Percentiles rank a stretch among this genome's conserved stretches.
Evolutionary conservation across 2,113 vertebrate species (phyloP).

Genomic region (Leptocoma aspasia): DNA sequence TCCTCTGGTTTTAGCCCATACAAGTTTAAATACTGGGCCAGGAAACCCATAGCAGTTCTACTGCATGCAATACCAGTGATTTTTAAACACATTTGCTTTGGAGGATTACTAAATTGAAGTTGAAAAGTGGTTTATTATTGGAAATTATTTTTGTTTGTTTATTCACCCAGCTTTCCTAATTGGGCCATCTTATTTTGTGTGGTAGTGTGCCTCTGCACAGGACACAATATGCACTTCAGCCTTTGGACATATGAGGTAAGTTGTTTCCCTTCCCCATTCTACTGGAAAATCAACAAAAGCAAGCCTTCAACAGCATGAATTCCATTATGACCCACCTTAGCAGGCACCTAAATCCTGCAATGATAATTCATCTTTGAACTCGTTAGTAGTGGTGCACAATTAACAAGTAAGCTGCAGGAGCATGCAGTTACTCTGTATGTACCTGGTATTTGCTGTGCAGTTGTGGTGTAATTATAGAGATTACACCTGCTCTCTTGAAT

Average conservation of each 20-base stretch:
- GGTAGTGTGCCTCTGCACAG: background rate
- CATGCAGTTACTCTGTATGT: background rate
- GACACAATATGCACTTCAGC: background rate
- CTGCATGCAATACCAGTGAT: background rate
- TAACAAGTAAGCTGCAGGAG: conserved; percentile 5
- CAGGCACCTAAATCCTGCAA: background rate
- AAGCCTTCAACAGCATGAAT: background rate
- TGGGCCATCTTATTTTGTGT: background rate
- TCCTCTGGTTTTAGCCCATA: background rate
- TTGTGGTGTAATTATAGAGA: background rate
- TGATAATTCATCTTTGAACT: conserved; percentile 32
- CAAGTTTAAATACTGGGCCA: background rate
- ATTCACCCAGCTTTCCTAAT: background rate
- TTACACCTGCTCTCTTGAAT: background rate
- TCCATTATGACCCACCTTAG: background rate
- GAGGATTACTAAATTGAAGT: background rate
- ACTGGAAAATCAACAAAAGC: background rate
- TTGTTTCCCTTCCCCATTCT: background rate
- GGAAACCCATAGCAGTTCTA: background rate
- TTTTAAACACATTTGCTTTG: background rate
- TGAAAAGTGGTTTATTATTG: background rate
- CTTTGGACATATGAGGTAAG: background rate
- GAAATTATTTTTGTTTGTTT: background rate
- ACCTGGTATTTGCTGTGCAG: background rate
- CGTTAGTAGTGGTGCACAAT: conserved; percentile 2